These are phyloP conservation scores for Pachypanchax playfairii DNA, from an alignment of 2,113 vertebrate species.

Conservation along the genomic window DNA sequence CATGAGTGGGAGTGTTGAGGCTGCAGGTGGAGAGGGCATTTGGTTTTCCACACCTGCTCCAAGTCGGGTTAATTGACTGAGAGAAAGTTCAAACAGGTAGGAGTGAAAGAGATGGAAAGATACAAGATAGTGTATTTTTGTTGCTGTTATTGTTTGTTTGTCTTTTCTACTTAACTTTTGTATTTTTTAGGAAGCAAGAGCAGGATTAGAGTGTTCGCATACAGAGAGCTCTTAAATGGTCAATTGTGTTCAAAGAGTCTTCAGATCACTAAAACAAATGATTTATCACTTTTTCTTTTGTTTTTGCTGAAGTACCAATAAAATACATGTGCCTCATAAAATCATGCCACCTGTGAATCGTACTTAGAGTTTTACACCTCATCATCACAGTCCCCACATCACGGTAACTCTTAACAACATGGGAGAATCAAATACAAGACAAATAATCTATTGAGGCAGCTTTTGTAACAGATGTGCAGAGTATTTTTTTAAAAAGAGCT, in stretches of 20 bases:
- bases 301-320: not conserved
- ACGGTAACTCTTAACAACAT: not conserved
- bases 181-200: not conserved
- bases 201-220: not conserved
- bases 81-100: conserved; percentile 17
- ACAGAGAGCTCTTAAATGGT: not conserved
- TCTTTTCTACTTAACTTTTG: too few species aligned
- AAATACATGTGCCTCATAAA: conserved; percentile 10
- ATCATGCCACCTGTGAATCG: conserved; percentile 13
- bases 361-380: not conserved
- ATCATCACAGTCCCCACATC: not conserved
- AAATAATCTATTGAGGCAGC: not conserved
- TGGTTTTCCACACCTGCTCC: conserved; percentile 20
- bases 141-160: not conserved
- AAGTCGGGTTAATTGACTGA: conserved; percentile 36
- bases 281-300: not conserved
- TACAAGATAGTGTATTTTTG: not conserved
- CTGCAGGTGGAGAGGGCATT: conserved; percentile 8
- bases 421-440: not conserved
- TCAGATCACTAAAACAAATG: conserved; percentile 7
- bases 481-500: not conserved
- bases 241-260: conserved; percentile 2
- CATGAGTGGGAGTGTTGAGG: conserved; percentile 4
- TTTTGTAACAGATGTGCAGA: conserved; percentile 14
- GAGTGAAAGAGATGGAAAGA: not conserved